Evolutionary conservation across 2,888 invertebrate genomes (phyloP).

Genomic region (Xylocampa areola): DNA sequence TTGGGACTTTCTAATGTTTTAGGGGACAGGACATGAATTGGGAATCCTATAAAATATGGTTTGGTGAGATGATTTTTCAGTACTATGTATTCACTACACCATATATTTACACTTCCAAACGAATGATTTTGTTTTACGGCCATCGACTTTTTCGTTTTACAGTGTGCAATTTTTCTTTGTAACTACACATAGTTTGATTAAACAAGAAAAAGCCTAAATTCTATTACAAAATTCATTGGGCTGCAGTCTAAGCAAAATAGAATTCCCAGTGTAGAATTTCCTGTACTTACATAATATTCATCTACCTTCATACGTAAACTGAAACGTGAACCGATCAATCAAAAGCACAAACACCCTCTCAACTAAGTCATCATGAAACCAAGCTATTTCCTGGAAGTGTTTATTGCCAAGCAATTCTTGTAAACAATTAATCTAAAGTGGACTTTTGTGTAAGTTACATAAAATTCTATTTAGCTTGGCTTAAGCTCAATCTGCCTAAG

Average conservation of each 20-base stretch:
- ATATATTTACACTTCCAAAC: not conserved
- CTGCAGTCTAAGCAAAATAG: too few species aligned
- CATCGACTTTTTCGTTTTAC: not conserved
- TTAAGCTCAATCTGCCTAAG: constrained; percentile 26
- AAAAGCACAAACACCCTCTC: constrained; percentile 27
- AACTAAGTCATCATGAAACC: constrained; percentile 17
- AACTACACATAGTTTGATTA: not conserved
- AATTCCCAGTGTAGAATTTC: too few species aligned
- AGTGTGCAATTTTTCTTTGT: not conserved
- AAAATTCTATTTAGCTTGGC: constrained; percentile 43
- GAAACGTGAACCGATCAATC: constrained; percentile 25
- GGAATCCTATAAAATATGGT: too few species aligned
- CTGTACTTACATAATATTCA: constrained; percentile 3
- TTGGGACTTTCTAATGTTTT: constrained; percentile 5
- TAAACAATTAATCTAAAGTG: constrained; percentile 25
- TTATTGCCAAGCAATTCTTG: constrained; percentile 24
- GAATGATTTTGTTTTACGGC: not conserved
- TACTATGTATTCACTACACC: too few species aligned
- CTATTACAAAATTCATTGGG: too few species aligned
- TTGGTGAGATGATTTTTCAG: too few species aligned
- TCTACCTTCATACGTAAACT: constrained; percentile 15
- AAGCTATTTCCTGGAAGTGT: constrained; percentile 36
- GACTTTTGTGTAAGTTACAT: constrained; percentile 5
- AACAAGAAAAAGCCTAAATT: too few species aligned
- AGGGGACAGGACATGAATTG: too few species aligned